Evolutionary conservation across 2,888 invertebrate species (phyloP), one percentile per base, ranked within the genome.

Genomic region (Drosophila bunnanda): DNA sequence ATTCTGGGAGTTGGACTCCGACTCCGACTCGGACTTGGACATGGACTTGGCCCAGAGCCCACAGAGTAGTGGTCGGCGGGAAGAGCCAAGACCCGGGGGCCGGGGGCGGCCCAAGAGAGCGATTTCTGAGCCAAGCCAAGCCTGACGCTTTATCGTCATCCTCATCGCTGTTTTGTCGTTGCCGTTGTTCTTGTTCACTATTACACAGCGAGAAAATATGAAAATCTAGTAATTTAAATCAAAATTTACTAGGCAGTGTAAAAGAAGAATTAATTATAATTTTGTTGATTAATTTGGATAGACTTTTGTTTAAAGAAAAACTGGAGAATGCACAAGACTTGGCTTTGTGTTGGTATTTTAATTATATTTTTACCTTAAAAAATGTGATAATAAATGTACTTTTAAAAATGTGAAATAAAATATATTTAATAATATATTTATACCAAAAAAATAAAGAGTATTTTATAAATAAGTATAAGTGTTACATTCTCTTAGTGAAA

Each of bases 91-190:
- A 44, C 36, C 46, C 2, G 22, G 15, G 30, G 54, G n/a, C n/a
- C n/a, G 13, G 30, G 50, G 32, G 46, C 28, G 32, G 46, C 10
- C 46, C n/a, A n/a, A 28, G 46, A 46, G 46, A 46, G 70, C 46
- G 34, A 20, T 46, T 34, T 34, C 32, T 3, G 22, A 34, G 44
- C 69, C 39, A 36, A 59, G 54, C 67, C 67, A 54, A 61, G 56
- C 46, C 62, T 54, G 50, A 73, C 55, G 65, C 72, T 73, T 64
- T 73, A 56, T 65, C 73, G 56, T 74, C 74, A 67, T 75, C 60
- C 39, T 15, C 46, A 74, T 57, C 71, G 55, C 50, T 34, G 44
- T 46, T 57, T 59, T 60, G 59, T 38, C 36, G 62, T 64, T 46
- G 15, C 20, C 7, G 67, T 39, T 20, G 17, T 46, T 41, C 30